These are phyloP conservation scores for Chelon labrosus DNA, from an alignment of 2,797 vertebrate species.

Conservation along the genomic window DNA sequence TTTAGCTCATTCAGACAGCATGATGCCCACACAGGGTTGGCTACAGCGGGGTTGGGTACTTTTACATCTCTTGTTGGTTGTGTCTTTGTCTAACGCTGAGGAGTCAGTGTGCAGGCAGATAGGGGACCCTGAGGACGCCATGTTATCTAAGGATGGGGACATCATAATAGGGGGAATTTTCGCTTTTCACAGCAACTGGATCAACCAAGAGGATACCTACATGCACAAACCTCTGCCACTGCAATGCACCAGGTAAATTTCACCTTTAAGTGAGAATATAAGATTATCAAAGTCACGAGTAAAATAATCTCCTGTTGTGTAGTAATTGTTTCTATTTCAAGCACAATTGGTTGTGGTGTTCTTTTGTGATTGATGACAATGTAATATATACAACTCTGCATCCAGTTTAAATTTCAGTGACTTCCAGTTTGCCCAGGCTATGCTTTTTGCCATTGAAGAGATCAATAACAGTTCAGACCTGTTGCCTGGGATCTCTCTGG, in stretches of 20 bases:
- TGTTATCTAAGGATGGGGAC: conserved; percentile 78
- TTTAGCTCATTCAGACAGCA: conserved; percentile 14
- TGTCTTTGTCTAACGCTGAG: conserved; percentile 54
- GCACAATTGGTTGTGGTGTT: not conserved
- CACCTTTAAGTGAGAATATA: not conserved
- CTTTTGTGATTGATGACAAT: too few relatives aligned
- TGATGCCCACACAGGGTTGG: conserved; percentile 42
- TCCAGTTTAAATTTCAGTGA: conserved; percentile 84
- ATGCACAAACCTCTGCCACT: conserved; percentile 56
- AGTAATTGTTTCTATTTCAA: too few relatives aligned
- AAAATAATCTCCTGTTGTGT: too few relatives aligned
- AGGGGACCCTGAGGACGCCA: conserved; percentile 72
- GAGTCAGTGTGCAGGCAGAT: conserved; percentile 56
- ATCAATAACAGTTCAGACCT: conserved; percentile 79
- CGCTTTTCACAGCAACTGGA: conserved; percentile 82
- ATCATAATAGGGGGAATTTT: conserved; percentile 86
- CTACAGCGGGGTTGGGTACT: conserved; percentile 49
- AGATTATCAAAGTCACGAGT: too few relatives aligned
- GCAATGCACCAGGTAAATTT: conserved; percentile 51
- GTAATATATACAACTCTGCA: not conserved
- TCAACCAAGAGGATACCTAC: conserved; percentile 59
- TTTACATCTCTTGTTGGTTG: conserved; percentile 57
- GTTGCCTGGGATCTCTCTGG: conserved; percentile 76
- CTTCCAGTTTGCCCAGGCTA: conserved; percentile 83
- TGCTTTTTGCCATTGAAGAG: conserved; percentile 86